Conservation (phyloP, 92 coral and sea anemone species). For the Blastomussa wellsi region DNA sequence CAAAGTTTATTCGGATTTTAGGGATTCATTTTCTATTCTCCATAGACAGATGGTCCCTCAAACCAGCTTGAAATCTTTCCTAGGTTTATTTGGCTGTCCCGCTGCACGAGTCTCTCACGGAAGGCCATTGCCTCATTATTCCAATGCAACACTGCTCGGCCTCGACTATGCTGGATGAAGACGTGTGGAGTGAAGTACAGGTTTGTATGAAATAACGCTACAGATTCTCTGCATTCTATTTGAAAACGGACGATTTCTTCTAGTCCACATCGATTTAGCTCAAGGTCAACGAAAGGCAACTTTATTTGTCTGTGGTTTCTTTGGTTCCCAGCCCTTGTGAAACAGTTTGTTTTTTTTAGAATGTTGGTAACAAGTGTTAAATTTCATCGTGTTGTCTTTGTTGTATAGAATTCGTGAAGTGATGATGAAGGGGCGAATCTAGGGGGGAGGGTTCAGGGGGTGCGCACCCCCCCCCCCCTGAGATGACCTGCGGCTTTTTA, state of each 20-base stretch:
- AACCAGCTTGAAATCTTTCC: background rate
- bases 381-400: background rate
- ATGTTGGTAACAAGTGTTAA: too few species aligned
- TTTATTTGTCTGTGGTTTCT: too few species aligned
- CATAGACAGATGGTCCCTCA: background rate
- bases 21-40: too few species aligned
- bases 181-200: slow-evolving; percentile 93
- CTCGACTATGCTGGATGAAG: slow-evolving; percentile 86
- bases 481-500: too few species aligned
- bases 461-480: too few species aligned
- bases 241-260: too few species aligned
- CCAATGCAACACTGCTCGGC: slow-evolving; percentile 95
- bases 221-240: background rate
- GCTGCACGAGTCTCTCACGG: slow-evolving; percentile 85
- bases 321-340: too few species aligned
- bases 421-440: background rate
- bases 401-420: background rate
- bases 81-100: slow-evolving; percentile 95
- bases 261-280: too few species aligned
- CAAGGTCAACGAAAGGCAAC: too few species aligned
- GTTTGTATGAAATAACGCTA: slow-evolving; percentile 35
- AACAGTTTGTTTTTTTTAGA: too few species aligned
- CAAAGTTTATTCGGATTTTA: too few species aligned
- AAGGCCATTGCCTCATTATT: slow-evolving; percentile 87
- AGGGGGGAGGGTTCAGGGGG: too few species aligned